Evolutionary conservation across 2,797 vertebrate species (phyloP).

Genomic region (Gymnoscopelus microlampas): DNA sequence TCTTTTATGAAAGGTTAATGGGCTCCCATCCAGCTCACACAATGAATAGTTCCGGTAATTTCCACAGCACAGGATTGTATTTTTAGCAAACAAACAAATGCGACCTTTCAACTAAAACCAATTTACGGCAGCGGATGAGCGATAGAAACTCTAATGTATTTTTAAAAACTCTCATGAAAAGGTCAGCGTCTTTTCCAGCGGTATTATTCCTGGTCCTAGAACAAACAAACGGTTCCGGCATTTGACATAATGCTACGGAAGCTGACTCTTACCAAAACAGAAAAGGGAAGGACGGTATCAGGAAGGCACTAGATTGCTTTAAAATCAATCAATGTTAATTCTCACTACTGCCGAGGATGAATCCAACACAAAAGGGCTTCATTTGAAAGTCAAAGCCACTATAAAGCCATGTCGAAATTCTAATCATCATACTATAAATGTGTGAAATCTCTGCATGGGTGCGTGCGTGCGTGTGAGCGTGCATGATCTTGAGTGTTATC

Average conservation of each 20-base stretch:
- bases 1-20: conserved; percentile 18
- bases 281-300: conserved; percentile 22
- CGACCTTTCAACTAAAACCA: conserved; percentile 66
- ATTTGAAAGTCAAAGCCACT: conserved; percentile 6
- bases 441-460: too few relatives aligned
- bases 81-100: conserved; percentile 61
- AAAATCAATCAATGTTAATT: conserved; percentile 23
- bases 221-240: conserved; percentile 38
- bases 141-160: conserved; percentile 62
- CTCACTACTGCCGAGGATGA: neutral
- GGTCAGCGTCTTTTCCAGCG: conserved; percentile 57
- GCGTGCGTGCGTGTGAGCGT: too few relatives aligned
- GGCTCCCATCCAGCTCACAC: conserved; percentile 15
- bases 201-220: conserved; percentile 31
- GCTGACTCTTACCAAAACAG: neutral
- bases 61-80: conserved; percentile 26
- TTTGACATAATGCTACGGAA: conserved; percentile 35
- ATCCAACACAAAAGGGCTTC: conserved; percentile 6
- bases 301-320: conserved; percentile 34
- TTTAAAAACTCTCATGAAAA: conserved; percentile 55
- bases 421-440: neutral
- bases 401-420: neutral
- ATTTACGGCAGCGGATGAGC: conserved; percentile 55
- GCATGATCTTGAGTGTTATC: too few relatives aligned
- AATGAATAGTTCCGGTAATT: conserved; percentile 24